Evolutionary conservation across 2,888 invertebrate genomes (phyloP).

Genomic region (Scaptomyza caliginosa): DNA sequence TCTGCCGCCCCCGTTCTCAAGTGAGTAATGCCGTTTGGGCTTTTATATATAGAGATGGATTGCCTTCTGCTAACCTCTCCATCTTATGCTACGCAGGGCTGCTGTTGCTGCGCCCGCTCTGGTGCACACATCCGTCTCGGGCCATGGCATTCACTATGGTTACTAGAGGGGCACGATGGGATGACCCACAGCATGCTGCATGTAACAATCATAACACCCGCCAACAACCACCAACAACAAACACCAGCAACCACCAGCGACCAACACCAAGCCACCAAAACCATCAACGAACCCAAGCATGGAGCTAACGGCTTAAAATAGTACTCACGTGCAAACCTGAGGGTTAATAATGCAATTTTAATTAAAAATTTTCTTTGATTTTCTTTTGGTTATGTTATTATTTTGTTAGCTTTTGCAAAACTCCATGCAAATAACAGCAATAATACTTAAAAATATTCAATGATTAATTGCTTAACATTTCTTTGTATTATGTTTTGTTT

Average conservation of each 20-base stretch:
- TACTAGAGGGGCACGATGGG: slow-evolving; percentile 66
- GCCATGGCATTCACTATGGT: slow-evolving; percentile 84
- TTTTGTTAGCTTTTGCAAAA: slow-evolving; percentile 4
- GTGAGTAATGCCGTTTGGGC: slow-evolving; percentile 66
- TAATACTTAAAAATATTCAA: slow-evolving; percentile 3
- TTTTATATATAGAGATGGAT: slow-evolving; percentile 57
- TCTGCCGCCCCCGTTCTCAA: slow-evolving; percentile 81
- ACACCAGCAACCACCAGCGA: not conserved
- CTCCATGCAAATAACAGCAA: slow-evolving; percentile 15
- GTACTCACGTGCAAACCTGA: slow-evolving; percentile 40
- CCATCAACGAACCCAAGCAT: slow-evolving; percentile 1
- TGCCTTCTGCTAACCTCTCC: slow-evolving; percentile 5
- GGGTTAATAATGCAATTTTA: slow-evolving; percentile 44
- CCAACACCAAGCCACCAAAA: slow-evolving; percentile 1
- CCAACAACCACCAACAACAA: slow-evolving; percentile 1
- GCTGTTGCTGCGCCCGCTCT: slow-evolving; percentile 82
- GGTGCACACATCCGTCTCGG: slow-evolving; percentile 83
- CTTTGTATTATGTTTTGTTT: slow-evolving; percentile 40
- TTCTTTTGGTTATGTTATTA: slow-evolving; percentile 1
- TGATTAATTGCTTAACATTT: slow-evolving; percentile 21
- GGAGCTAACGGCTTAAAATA: slow-evolving; percentile 47
- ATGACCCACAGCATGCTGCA: slow-evolving; percentile 14
- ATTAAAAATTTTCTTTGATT: slow-evolving; percentile 38
- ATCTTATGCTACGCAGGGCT: slow-evolving; percentile 60
- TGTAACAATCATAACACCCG: slow-evolving; percentile 16